Evolutionary conservation across 2,113 vertebrate genomes (phyloP), one percentile per base, ranked within the genome.

Genomic region (Globicephala melas): DNA sequence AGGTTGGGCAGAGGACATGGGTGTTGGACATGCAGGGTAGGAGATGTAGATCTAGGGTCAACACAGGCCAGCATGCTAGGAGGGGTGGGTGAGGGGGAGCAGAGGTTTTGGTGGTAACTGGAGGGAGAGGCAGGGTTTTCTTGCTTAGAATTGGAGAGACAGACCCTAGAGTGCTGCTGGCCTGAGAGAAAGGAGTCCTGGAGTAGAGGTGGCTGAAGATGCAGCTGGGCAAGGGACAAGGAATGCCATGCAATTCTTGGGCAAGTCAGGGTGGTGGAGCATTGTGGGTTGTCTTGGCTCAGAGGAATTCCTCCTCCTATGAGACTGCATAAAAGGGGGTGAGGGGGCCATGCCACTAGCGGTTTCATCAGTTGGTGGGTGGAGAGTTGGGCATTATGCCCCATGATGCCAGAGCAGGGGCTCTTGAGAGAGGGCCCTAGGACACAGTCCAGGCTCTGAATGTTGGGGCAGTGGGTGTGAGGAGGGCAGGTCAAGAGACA

Each of bases 331-430:
- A 44, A 63, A 50, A 62, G 26, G 8, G 18, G n/a, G 28, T 2
- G 10, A 17, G 20, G 50, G 21, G 47, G n/a, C 33, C 31, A 17
- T 0, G 1, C 8, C 41, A 36, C 28, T 25, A 21, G 36, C 1
- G 15, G 80, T 55, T 67, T 89, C 18, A 33, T 76, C 33, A 12
- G 50, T 17, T 12, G 25, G 0, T 2, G 26, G 4, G 8, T 60
- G 3, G 36, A 80, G 8, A 63, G 21, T 36, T 77, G 38, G 44
- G n/a, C 8, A 9, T 58, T n/a, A 33, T 28, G 70, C 21, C 36
- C 73, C 25, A 13, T 38, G 63, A 25, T 20, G 10, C 31, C 38
- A 9, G 21, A 28, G 5, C 44, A 13, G 15, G 38, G 21, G 17
- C 1, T 76, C 14, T 26, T 26, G 11, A 28, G 25, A 36, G 14